Conservation (phyloP, 2,888 invertebrate species). For the Rugalucina vietnamica region DNA sequence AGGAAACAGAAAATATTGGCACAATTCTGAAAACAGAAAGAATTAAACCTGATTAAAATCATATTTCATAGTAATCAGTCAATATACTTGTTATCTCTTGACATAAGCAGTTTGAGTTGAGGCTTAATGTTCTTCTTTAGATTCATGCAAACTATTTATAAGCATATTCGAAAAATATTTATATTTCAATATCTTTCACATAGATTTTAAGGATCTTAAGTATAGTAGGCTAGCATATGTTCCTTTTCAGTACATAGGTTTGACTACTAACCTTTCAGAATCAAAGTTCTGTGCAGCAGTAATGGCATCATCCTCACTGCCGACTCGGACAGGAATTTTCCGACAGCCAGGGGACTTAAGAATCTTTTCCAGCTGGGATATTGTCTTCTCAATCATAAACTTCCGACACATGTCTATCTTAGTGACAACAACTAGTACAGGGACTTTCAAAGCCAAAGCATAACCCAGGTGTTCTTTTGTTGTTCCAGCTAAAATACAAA, state of each 20-base stretch:
- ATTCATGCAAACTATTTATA: background rate
- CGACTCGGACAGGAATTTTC: slow-evolving; percentile 88
- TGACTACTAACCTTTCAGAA: slow-evolving; percentile 82
- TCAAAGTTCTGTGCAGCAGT: slow-evolving; percentile 89
- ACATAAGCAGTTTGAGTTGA: too few relatives aligned
- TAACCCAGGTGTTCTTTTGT: slow-evolving; percentile 96
- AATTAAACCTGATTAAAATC: background rate
- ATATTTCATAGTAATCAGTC: too few relatives aligned
- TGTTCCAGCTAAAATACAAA: slow-evolving; percentile 83
- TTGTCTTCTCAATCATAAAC: slow-evolving; percentile 84
- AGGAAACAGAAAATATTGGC: slow-evolving; percentile 89
- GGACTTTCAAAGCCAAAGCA: slow-evolving; percentile 86
- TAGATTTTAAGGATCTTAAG: too few relatives aligned
- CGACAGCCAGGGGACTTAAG: slow-evolving; percentile 88
- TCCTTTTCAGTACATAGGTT: too few relatives aligned
- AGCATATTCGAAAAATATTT: background rate
- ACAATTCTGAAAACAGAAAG: slow-evolving; percentile 78
- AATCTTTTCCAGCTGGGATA: slow-evolving; percentile 86
- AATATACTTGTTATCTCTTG: too few relatives aligned
- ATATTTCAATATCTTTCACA: too few relatives aligned
- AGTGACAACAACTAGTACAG: slow-evolving; percentile 96
- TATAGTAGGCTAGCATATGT: too few relatives aligned
- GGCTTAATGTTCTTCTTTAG: too few relatives aligned
- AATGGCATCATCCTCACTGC: slow-evolving; percentile 89
- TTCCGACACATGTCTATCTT: slow-evolving; percentile 93